Base-by-base conservation (phyloP, 2,113 vertebrate genomes). In the Canis aureus region DNA sequence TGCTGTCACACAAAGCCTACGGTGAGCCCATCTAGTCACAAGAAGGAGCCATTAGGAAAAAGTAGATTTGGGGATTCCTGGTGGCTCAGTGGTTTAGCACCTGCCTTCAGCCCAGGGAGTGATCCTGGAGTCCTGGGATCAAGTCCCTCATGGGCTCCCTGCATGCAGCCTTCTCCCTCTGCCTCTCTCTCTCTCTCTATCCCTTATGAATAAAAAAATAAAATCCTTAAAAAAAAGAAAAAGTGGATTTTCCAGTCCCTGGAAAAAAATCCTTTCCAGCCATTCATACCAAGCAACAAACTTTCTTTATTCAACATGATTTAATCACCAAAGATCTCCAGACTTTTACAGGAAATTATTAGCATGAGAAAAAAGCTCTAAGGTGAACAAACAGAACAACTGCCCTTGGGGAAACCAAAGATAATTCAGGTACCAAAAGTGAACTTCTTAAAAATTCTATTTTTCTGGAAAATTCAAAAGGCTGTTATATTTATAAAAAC, bases 381-480 rank as follows among this genome's bases (percentile, higher is more conserved):
- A 19, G 8, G 23, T 78, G 7, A 76, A 43, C 13, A 81, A 94
- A 27, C 0, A 19, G 73, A 76, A 67, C 16, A 71, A 87, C 2
- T 89, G 23, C 7, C 17, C 3, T 53, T 53, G 17, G 5, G 60
- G 35, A 74, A 79, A 80, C 12, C 11, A 53, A 93, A 80, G 55
- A n/a, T 49, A 69, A 76, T 71, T 89, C 22, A 91, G 23, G 11
- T 38, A 53, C 0, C 22, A 93, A 19, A 93, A 86, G 51, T 49
- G 19, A 84, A 78, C 3, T 59, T 76, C 19, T 92, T 69, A 90
- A 84, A 53, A 93, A 84, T 22, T 23, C 8, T 95, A n/a, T 90
- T 93, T 93, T 2, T 85, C 17, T 93, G 49, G 3, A 85, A 95
- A 92, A 93, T 74, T 66, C 35, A 74, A 23, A 12, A 92, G 16